Evolutionary conservation across 2,888 invertebrate species (phyloP).

Genomic region (Neoscelio sp.): DNA sequence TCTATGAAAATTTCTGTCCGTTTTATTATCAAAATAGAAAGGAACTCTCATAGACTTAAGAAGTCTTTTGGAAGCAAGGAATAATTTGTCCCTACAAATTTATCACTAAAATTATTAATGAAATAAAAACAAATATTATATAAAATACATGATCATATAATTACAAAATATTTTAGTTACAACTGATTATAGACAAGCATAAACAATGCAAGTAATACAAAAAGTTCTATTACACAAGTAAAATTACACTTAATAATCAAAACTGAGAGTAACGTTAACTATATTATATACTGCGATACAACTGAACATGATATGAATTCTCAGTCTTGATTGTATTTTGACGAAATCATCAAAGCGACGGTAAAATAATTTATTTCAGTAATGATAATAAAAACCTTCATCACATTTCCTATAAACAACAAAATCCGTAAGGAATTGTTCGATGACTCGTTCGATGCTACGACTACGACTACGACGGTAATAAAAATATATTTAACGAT

Average conservation of each 20-base stretch:
- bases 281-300: neutral
- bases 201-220: conserved; percentile 6
- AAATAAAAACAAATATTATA: neutral
- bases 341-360: neutral
- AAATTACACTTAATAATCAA: conserved; percentile 10
- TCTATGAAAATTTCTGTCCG: too few species aligned
- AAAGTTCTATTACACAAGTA: neutral
- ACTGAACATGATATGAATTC: neutral
- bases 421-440: conserved; percentile 19
- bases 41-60: too few species aligned
- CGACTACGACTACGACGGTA: conserved; percentile 28
- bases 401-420: conserved; percentile 27
- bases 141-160: neutral
- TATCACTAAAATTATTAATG: too few species aligned
- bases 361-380: neutral
- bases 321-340: conserved; percentile 2
- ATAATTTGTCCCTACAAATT: too few species aligned
- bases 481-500: conserved; percentile 18
- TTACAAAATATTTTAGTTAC: conserved; percentile 1
- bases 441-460: conserved; percentile 53
- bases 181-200: conserved; percentile 1
- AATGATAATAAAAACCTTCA: conserved; percentile 11
- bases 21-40: too few species aligned
- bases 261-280: neutral
- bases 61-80: too few species aligned